phyloP scores from a whole-genome alignment of 2,888 invertebrate species.

The Acleris holmiana region DNA sequence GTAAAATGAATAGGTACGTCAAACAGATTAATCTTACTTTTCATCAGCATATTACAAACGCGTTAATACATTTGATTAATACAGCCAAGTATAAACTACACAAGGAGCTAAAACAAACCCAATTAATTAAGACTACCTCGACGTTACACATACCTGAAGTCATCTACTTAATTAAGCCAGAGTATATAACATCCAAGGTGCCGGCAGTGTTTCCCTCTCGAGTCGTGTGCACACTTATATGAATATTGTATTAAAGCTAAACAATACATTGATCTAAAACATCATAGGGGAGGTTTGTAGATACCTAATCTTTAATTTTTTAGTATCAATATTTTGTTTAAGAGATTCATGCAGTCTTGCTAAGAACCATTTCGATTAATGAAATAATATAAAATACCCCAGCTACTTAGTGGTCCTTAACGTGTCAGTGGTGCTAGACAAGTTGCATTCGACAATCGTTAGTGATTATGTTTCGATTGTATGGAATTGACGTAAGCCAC shows the following conservation, averaged over 20 bases:
- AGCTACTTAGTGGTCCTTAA: too few relatives aligned
- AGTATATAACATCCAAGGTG: constrained; percentile 12
- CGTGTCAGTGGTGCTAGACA: too few relatives aligned
- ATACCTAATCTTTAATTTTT: too few relatives aligned
- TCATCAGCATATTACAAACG: not conserved
- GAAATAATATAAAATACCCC: too few relatives aligned
- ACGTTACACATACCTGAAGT: constrained; percentile 17
- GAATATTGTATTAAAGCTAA: constrained; percentile 4
- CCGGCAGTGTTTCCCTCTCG: constrained; percentile 1
- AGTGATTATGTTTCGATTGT: too few relatives aligned
- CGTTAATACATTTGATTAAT: constrained; percentile 15
- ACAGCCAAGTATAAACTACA: constrained; percentile 1
- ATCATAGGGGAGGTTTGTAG: not conserved
- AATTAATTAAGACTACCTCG: constrained; percentile 20
- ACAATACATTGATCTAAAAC: constrained; percentile 29
- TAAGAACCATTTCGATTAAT: too few relatives aligned
- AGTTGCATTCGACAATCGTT: too few relatives aligned
- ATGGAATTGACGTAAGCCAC: too few relatives aligned
- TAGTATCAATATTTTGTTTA: too few relatives aligned
- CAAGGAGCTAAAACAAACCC: constrained; percentile 16
- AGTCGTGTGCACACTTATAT: not conserved
- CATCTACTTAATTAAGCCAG: constrained; percentile 20
- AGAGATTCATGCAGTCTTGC: too few relatives aligned
- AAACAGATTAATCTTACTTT: not conserved
- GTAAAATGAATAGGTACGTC: too few relatives aligned